Base-by-base conservation (phyloP, 2,113 vertebrate genomes). In the Cryptotis parvus region DNA sequence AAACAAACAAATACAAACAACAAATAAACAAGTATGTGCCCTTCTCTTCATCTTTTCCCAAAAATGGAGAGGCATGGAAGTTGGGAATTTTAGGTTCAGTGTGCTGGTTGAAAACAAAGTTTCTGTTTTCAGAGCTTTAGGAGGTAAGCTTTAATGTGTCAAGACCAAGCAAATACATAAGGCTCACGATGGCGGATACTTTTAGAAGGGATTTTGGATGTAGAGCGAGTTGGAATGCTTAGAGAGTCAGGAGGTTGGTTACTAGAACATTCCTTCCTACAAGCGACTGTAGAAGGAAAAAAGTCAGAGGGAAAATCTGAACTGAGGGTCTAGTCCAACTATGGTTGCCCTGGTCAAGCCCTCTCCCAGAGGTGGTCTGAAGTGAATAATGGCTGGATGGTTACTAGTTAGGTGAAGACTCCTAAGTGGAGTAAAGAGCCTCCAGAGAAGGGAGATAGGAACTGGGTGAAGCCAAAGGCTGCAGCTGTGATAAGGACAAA, bases 61-160 rank as follows among this genome's bases (percentile, higher is more conserved):
- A 35, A 16, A 3, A 69, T 8, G 9, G 3, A 24, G 22, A 90
- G 1, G 0, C 4, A 12, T 1, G 9, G 6, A 29, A 4, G 39
- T 75, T 5, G 76, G 78, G 31, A 77, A 69, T 11, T 80, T 84
- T 15, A 3, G 4, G 45, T 49, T 41, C 1, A 70, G 2, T 41
- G 4, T 63, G 41, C 24, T 65, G 31, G 4, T 52, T 75, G 8
- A 16, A 9, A 39, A 16, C 78, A 55, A 7, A 35, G 2, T 65
- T n/a, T 88, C 33, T 45, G 26, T 73, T 72, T 31, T 76, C 24
- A 49, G 3, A 61, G 27, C 65, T 76, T 29, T 70, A 5, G 58
- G n/a, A 90, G 33, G 12, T 69, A 78, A 33, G 78, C 7, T 76
- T 43, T 24, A 77, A 73, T 22, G 26, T 5, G 4, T 31, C 22